Percentiles rank a stretch among this genome's conserved stretches.
phyloP scores from a whole-genome alignment of 2,888 invertebrate genomes.

The Leptinotarsa juncta region DNA sequence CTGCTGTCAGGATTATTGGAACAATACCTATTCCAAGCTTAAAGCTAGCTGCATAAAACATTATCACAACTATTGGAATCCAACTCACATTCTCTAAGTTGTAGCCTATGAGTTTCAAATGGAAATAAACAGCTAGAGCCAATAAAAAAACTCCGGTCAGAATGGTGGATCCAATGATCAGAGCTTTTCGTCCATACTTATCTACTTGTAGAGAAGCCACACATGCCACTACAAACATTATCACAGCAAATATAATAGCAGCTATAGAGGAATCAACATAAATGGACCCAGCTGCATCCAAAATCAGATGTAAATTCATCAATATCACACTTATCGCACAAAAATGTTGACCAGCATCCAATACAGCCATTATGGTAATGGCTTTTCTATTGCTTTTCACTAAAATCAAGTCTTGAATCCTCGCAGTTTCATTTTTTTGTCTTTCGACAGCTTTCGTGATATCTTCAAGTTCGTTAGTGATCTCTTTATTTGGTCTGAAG shows the following conservation, averaged over 20 bases:
- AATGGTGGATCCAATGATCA: slow-evolving; percentile 54
- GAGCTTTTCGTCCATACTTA: slow-evolving; percentile 56
- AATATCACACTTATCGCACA: slow-evolving; percentile 60
- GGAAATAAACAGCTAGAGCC: slow-evolving; percentile 57
- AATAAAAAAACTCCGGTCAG: slow-evolving; percentile 55
- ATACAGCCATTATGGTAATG: slow-evolving; percentile 57
- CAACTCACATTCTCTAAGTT: slow-evolving; percentile 48
- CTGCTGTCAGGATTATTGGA: slow-evolving; percentile 59
- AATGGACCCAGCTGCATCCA: slow-evolving; percentile 55
- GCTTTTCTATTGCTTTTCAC: slow-evolving; percentile 59
- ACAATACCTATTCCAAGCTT: slow-evolving; percentile 60
- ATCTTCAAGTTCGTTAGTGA: slow-evolving; percentile 57
- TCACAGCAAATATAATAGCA: slow-evolving; percentile 56
- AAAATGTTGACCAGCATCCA: slow-evolving; percentile 58
- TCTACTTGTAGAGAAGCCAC: slow-evolving; percentile 55
- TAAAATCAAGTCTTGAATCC: slow-evolving; percentile 55
- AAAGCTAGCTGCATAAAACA: slow-evolving; percentile 56
- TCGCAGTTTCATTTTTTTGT: slow-evolving; percentile 58
- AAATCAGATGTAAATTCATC: slow-evolving; percentile 60
- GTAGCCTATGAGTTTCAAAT: slow-evolving; percentile 50
- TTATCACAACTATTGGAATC: slow-evolving; percentile 55
- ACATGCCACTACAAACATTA: slow-evolving; percentile 56
- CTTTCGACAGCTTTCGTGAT: slow-evolving; percentile 56
- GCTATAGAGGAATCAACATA: slow-evolving; percentile 52
- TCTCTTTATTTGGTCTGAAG: slow-evolving; percentile 50